These are phyloP conservation scores for Alethe diademata DNA, from an alignment of 2,113 vertebrate genomes.

Conservation along the genomic window DNA sequence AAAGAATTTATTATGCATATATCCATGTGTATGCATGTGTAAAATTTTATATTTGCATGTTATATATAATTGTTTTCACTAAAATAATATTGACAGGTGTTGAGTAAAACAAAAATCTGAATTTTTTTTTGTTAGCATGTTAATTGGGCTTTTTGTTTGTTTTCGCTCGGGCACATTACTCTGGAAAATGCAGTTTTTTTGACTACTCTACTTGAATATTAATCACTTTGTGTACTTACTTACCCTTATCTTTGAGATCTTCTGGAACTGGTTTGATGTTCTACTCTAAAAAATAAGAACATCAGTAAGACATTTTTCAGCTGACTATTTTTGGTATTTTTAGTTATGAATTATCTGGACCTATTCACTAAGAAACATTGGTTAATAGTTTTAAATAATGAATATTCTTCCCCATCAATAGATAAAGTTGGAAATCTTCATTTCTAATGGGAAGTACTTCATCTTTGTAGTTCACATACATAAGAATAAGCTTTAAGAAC, in stretches of 20 bases:
- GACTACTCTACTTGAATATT: background rate
- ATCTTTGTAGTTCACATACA: background rate
- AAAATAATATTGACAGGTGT: background rate
- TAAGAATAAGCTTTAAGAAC: background rate
- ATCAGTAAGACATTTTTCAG: background rate
- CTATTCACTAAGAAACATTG: background rate
- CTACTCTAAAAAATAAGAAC: background rate
- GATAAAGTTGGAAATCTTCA: background rate
- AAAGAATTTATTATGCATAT: background rate
- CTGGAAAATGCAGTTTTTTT: background rate
- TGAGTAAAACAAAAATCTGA: background rate
- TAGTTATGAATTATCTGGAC: background rate
- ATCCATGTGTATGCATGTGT: rapidly evolving
- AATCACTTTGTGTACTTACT: background rate
- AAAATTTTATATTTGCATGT: background rate
- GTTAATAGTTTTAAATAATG: background rate
- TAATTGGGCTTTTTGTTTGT: background rate
- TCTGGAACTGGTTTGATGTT: background rate
- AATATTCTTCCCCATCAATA: background rate
- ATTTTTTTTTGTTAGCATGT: background rate
- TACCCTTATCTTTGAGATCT: background rate
- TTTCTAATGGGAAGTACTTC: background rate
- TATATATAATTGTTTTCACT: background rate
- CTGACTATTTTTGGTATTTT: background rate
- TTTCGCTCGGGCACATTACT: background rate